These are phyloP conservation scores for Micromesistius poutassou DNA, from an alignment of 2,797 vertebrate genomes.

Conservation along the genomic window DNA sequence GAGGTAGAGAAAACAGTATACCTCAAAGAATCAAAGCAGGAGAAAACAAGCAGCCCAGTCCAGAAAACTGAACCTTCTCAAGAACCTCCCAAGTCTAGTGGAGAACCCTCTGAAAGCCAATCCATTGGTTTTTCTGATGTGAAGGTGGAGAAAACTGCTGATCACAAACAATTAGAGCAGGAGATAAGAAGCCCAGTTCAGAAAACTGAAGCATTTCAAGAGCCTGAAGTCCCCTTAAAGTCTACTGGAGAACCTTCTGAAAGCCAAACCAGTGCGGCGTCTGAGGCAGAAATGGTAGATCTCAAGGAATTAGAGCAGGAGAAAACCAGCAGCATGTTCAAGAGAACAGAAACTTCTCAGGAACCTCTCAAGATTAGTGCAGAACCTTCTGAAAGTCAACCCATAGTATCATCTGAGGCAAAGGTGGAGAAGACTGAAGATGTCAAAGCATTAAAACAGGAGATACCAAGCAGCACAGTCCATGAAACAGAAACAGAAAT, in stretches of 20 bases:
- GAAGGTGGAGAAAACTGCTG: not conserved
- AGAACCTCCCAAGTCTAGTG: not conserved
- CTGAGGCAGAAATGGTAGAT: not conserved
- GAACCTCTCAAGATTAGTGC: not conserved
- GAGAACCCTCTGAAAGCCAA: not conserved
- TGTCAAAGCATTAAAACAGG: not conserved
- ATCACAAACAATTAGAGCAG: no score
- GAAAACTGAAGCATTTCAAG: not conserved
- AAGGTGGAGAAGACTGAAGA: not conserved
- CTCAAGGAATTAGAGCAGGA: not conserved
- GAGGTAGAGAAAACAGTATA: not conserved
- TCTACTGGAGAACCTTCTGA: not conserved
- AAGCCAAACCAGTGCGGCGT: not conserved
- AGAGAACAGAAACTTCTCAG: not conserved
- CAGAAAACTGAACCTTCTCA: not conserved
- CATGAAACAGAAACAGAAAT: not conserved
- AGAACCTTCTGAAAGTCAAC: not conserved
- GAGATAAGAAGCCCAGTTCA: not conserved
- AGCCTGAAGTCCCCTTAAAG: not conserved
- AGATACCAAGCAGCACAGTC: not conserved
- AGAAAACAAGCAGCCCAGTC: not conserved
- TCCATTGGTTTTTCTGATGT: not conserved
- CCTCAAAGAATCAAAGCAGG: not conserved
- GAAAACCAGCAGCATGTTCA: not conserved
- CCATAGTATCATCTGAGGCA: not conserved